These are phyloP conservation scores for Thera obeliscata DNA, from an alignment of 2,888 invertebrate genomes.

Conservation along the genomic window DNA sequence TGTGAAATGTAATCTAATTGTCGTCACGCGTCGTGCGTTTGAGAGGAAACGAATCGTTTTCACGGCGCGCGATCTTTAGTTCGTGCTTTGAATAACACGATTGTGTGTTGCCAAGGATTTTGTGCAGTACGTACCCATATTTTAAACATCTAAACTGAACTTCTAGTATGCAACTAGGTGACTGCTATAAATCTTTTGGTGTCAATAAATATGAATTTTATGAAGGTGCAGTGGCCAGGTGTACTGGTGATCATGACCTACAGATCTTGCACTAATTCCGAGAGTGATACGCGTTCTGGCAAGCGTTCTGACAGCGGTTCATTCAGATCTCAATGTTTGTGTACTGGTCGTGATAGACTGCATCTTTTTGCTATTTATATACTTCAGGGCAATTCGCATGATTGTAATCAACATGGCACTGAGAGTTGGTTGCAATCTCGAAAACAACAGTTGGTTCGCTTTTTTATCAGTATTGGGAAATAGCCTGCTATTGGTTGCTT, in stretches of 20 bases:
- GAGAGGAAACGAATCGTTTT: constrained; percentile 71
- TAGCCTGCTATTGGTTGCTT: constrained; percentile 67
- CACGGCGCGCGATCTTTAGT: constrained; percentile 63
- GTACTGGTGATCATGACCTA: constrained; percentile 73
- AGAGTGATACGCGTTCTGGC: constrained; percentile 69
- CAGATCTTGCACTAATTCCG: constrained; percentile 66
- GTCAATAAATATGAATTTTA: constrained; percentile 30
- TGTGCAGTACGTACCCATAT: not conserved
- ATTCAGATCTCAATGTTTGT: constrained; percentile 65
- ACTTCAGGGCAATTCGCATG: constrained; percentile 3
- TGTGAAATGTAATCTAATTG: constrained; percentile 50
- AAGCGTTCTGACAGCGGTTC: constrained; percentile 68
- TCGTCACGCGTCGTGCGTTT: constrained; percentile 55
- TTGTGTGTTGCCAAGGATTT: constrained; percentile 55
- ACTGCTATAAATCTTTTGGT: constrained; percentile 31
- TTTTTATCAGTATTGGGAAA: constrained; percentile 42
- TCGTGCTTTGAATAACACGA: constrained; percentile 66
- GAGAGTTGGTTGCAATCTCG: not conserved
- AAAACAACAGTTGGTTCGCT: not conserved
- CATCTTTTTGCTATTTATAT: constrained; percentile 25
- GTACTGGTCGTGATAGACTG: constrained; percentile 47
- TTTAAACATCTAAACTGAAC: not conserved
- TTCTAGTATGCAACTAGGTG: constrained; percentile 32
- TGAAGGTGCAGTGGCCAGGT: constrained; percentile 51
- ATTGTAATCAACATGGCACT: not conserved